phyloP scores from a whole-genome alignment of 2,888 invertebrate genomes.

The Incurvaria masculella region DNA sequence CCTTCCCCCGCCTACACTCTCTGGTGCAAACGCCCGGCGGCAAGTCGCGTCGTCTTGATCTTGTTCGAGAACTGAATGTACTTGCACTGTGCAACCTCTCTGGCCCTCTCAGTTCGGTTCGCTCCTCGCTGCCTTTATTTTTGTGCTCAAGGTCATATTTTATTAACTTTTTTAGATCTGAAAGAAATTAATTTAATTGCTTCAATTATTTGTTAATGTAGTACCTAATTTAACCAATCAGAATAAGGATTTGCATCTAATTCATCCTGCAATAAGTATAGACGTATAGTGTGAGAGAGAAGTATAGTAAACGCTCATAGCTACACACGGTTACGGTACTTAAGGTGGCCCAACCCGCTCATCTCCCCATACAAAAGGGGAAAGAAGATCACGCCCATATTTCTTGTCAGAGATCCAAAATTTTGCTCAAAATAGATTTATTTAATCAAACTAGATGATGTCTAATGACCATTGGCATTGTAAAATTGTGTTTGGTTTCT shows the following conservation, averaged over 20 bases:
- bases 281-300: conserved; percentile 9
- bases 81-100: conserved; percentile 47
- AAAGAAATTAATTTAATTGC: conserved; percentile 17
- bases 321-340: not conserved
- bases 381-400: too few species aligned
- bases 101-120: conserved; percentile 25
- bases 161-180: conserved; percentile 66
- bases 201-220: not conserved
- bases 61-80: conserved; percentile 42
- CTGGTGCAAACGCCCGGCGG: conserved; percentile 24
- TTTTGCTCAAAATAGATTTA: too few species aligned
- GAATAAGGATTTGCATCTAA: not conserved
- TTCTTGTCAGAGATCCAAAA: too few species aligned
- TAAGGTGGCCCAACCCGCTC: too few species aligned
- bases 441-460: too few species aligned
- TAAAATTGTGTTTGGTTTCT: too few species aligned
- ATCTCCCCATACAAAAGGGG: too few species aligned
- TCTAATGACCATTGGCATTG: too few species aligned
- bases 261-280: not conserved
- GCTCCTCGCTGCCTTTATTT: conserved; percentile 23
- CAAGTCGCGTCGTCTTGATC: conserved; percentile 28
- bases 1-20: conserved; percentile 25
- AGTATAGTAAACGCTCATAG: not conserved
- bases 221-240: not conserved
- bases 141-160: conserved; percentile 56